Evolutionary conservation across 2,888 invertebrate species (phyloP), one percentile per base, ranked within the genome.

Genomic region (Thymelicus sylvestris): DNA sequence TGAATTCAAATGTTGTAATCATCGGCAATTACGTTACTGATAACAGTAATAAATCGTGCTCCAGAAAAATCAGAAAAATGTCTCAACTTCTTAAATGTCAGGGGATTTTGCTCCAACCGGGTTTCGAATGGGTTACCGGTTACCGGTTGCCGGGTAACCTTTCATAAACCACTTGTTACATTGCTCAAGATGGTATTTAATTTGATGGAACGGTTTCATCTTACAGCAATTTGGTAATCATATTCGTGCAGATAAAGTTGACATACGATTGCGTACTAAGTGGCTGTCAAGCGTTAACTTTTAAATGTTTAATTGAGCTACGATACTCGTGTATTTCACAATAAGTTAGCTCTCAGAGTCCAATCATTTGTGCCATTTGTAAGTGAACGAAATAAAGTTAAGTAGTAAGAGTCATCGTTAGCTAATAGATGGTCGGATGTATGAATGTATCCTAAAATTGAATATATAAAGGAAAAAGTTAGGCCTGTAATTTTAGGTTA

Each of bases 61-160:
- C 69, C 39, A 60, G 69, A 70, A 64, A 68, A 70, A 39, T 57
- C 41, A 10, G 48, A 38, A 55, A 70, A 59, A 60, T 70, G 59
- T 70, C 64, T 64, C 64, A 70, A 57, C 57, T 31, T 38, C 31
- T 69, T 69, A 69, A 69, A 69, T 63, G 69, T 59, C 69, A 59
- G 57, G 55, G 24, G 12, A 38, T 59, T 57, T 63, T 47, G 15
- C 47, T 3, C 19, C 57, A 57, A 67, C 50, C 41, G 15, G 38
- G 38, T 52, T 64, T 10, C 15, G 38, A 15, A 7, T 39, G 38
- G 39, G 64, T 63, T 50, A 15, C 63, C 31, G 24, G 39, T 55
- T 24, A 12, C 55, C 7, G 50, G 50, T 64, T 24, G 31, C 31
- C 3, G 7, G n/a, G 66, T 66, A 48, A 67, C 66, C 66, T 67